Evolutionary conservation across 2,797 vertebrate genomes (phyloP), one percentile per base, ranked within the genome.

Genomic region (Anguilla anguilla): DNA sequence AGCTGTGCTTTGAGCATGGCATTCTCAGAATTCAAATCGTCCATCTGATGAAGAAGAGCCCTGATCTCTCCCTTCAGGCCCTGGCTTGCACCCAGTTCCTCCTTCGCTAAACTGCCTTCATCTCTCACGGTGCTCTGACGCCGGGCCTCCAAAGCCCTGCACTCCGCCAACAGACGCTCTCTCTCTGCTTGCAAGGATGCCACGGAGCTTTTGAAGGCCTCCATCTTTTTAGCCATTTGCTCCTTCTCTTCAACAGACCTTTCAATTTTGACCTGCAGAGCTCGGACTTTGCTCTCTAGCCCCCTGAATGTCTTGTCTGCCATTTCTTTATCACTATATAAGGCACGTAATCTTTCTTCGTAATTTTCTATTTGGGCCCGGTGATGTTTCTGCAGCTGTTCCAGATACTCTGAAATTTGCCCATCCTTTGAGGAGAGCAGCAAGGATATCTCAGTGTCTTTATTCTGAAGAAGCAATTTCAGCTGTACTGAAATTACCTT

Each of bases 11-110:
- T 96, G 43, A 98, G 96, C 97, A 98, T 97, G 0, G 97, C 97
- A 0, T 98, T 98, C 93, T 98, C 97, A 1, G 97, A 98, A 92
- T 98, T 97, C 6, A 98, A 96, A 91, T 98, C 97, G 69, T 98
- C 97, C 93, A 96, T 95, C 90, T 96, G 96, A 91, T 97, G 96
- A 6, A 97, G 88, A 13, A 97, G 90, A 1, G 94, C 92, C 85
- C 95, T 95, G 39, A 97, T 91, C 67, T 98, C 97, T 82, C 96
- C 93, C 91, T 97, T 97, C n/a, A 98, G 91, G 87, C 94, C 94
- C 89, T 92, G 96, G 84, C 89, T 94, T 89, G 96, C 94, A 28
- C 92, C 94, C 0, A 91, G 92, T 77, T 90, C 94, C 6, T 94
- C 94, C 49, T 94, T 91, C 1, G 94, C 28, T 5, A 96, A 94